These are phyloP conservation scores for Crotalus helleri DNA, from an alignment of 2,113 vertebrate genomes.

Conservation along the genomic window DNA sequence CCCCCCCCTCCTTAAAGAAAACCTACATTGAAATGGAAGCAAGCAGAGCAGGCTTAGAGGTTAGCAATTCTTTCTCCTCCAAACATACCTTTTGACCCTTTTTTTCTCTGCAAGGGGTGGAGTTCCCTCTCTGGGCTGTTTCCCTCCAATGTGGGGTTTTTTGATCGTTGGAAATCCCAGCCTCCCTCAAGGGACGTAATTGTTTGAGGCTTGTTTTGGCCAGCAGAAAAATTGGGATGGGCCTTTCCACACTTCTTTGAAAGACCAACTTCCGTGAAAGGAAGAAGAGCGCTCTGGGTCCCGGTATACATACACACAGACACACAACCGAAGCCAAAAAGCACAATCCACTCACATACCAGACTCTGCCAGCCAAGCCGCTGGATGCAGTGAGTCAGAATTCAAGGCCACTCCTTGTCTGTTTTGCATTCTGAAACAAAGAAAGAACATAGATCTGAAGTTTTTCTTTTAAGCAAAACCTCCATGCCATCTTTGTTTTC, in stretches of 20 bases:
- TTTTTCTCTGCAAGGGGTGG: not conserved
- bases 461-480: not conserved
- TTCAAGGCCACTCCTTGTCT: not conserved
- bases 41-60: not conserved
- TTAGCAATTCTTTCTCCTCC: not conserved
- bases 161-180: rapidly evolving
- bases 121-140: not conserved
- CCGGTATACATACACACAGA: conserved; percentile 25
- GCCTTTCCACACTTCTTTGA: conserved; percentile 14
- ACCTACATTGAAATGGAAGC: not conserved
- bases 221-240: not conserved
- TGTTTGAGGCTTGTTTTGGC: not conserved
- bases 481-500: not conserved
- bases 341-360: conserved; percentile 16
- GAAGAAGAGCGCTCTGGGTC: not conserved
- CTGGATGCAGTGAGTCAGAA: not conserved
- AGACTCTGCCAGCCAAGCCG: conserved; percentile 13
- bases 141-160: not conserved
- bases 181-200: not conserved
- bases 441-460: not conserved
- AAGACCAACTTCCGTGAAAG: conserved; percentile 33
- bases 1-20: not conserved
- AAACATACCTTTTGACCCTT: not conserved
- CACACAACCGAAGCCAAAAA: not conserved
- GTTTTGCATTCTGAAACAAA: not conserved